Conservation (phyloP, 2,888 invertebrate species). For the Tupiocoris notatus region DNA sequence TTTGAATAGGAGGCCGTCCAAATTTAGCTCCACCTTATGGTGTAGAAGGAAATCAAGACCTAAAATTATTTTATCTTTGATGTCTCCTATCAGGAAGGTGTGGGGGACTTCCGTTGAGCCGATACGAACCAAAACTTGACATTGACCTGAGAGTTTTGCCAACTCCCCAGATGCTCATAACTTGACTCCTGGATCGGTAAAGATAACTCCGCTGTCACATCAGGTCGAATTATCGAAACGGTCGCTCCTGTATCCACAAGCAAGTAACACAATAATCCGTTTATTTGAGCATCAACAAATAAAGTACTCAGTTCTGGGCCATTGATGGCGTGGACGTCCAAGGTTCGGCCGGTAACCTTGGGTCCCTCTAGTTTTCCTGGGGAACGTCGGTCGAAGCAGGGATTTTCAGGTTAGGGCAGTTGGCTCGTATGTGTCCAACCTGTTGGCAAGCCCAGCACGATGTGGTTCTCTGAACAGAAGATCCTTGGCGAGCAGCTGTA, state of each 20-base stretch:
- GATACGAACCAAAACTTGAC: background rate
- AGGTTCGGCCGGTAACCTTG: no score
- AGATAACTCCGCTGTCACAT: background rate
- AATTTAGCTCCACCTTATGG: background rate
- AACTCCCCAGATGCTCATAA: background rate
- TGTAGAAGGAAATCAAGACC: background rate
- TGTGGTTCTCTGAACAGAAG: no score
- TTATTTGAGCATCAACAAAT: background rate
- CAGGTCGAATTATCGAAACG: conserved; percentile 7
- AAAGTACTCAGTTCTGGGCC: no score
- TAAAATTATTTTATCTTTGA: background rate
- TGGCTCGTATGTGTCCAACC: no score
- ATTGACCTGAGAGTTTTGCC: background rate
- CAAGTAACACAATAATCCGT: background rate
- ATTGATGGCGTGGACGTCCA: no score
- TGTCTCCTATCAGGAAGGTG: background rate
- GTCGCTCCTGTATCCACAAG: conserved; percentile 10
- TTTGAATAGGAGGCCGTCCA: background rate
- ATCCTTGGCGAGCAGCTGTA: no score
- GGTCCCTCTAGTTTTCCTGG: no score
- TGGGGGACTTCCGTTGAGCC: background rate
- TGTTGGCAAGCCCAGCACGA: no score
- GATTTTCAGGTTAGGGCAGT: no score
- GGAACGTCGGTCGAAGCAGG: no score
- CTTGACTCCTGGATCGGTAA: background rate